A percentile compares a stretch with the other conserved stretches of the same genome.
Evolutionary conservation across 1,140 invertebrate species (phyloP).

Genomic region (Heliconius melpomene): DNA sequence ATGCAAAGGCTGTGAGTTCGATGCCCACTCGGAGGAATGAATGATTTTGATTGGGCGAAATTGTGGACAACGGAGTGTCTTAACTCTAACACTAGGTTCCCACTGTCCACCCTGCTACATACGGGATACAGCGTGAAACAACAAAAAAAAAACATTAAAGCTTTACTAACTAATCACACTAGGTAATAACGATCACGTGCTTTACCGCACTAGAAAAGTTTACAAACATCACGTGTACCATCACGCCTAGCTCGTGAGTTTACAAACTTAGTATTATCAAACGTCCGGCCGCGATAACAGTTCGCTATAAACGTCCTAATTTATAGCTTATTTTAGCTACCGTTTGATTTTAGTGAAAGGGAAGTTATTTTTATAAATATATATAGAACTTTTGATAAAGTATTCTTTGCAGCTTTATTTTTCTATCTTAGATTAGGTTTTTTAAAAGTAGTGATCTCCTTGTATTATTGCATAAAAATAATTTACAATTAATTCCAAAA

Average conservation of each 20-base stretch:
- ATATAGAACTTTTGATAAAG: too few species aligned
- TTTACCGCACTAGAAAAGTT: slow-evolving; percentile 6
- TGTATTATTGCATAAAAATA: too few species aligned
- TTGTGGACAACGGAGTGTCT: too few species aligned
- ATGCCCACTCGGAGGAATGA: too few species aligned
- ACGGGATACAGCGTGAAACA: too few species aligned
- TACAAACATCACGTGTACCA: slow-evolving; percentile 22
- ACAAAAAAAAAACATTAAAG: not conserved
- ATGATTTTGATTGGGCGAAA: too few species aligned
- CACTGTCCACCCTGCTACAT: too few species aligned
- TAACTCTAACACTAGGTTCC: too few species aligned
- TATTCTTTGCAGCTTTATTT: not conserved
- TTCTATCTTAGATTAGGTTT: too few species aligned
- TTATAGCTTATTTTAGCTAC: slow-evolving; percentile 2
- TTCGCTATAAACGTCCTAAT: not conserved
- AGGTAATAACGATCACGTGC: slow-evolving; percentile 2
- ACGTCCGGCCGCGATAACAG: slow-evolving; percentile 25
- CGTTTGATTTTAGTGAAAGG: not conserved
- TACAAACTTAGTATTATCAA: slow-evolving; percentile 25
- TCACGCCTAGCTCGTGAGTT: slow-evolving; percentile 7
- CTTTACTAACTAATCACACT: not conserved
- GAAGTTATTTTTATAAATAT: not conserved
- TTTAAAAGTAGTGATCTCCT: too few species aligned
- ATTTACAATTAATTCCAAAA: too few species aligned
- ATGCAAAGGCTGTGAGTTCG: too few species aligned